Percentiles rank a stretch among this genome's conserved stretches.
These are phyloP conservation scores for Cranoglanis bouderius DNA, from an alignment of 2,113 vertebrate species.

Conservation along the genomic window DNA sequence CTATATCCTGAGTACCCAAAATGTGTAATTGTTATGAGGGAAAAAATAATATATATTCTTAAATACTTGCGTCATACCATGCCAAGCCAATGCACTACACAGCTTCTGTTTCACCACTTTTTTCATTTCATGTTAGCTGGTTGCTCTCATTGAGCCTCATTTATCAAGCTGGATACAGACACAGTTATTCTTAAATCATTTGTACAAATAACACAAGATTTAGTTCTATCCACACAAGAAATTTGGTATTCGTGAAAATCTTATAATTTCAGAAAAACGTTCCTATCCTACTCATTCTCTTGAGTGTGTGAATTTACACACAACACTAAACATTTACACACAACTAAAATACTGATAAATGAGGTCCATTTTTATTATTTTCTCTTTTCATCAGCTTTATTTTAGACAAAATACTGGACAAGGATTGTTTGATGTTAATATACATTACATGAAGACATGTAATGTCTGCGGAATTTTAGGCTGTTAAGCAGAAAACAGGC, in stretches of 20 bases:
- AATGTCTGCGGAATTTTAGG: background rate
- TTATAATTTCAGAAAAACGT: background rate
- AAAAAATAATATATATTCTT: slow-evolving; percentile 2
- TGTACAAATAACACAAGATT: background rate
- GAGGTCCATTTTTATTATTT: background rate
- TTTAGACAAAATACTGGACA: background rate
- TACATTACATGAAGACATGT: background rate
- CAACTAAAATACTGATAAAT: background rate
- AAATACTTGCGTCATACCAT: slow-evolving; percentile 33
- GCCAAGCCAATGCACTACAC: slow-evolving; percentile 20
- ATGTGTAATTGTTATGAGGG: slow-evolving; percentile 66
- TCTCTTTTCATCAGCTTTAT: background rate
- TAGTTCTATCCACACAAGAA: background rate
- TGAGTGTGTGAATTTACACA: background rate
- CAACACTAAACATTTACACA: background rate
- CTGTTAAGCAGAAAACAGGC: background rate
- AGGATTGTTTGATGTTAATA: slow-evolving; percentile 1
- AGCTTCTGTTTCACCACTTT: background rate
- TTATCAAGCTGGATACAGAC: background rate
- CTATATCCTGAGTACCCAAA: slow-evolving; percentile 85
- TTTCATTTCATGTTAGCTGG: background rate
- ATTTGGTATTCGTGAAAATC: background rate
- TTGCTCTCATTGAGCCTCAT: background rate
- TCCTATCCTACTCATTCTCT: background rate
- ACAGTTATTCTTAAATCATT: background rate